Evolutionary conservation across 1,140 invertebrate species (phyloP).

Genomic region (Lordiphosa stackelbergi): DNA sequence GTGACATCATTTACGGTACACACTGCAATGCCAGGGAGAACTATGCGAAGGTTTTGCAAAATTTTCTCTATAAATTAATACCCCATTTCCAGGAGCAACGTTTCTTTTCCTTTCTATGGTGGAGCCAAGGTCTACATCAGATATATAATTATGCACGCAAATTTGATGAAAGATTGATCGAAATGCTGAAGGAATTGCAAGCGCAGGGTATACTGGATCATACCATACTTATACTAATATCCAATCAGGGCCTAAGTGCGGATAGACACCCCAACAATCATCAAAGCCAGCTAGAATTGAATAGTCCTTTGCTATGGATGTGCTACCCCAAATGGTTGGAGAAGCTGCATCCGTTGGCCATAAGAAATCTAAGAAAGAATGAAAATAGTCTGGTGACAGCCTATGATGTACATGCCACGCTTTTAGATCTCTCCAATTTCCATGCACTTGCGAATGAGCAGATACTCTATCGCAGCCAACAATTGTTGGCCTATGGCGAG

Average conservation of each 20-base stretch:
- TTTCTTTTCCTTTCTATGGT: constrained; percentile 87
- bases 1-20: constrained; percentile 27
- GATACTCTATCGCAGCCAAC: constrained; percentile 7
- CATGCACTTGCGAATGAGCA: constrained; percentile 5
- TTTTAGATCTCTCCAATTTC: constrained; percentile 22
- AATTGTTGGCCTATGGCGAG: not conserved
- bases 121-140: constrained; percentile 85
- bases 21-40: constrained; percentile 79
- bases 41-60: constrained; percentile 78
- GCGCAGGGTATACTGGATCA: constrained; percentile 80
- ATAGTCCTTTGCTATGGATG: constrained; percentile 88
- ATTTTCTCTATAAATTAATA: constrained; percentile 78
- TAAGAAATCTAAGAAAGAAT: constrained; percentile 84
- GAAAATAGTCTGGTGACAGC: constrained; percentile 85
- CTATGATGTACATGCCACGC: constrained; percentile 86
- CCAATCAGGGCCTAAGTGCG: constrained; percentile 93
- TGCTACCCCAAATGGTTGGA: constrained; percentile 85
- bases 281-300: constrained; percentile 88
- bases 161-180: constrained; percentile 80
- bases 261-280: constrained; percentile 78
- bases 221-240: constrained; percentile 86
- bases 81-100: constrained; percentile 67
- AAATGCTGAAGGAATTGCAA: constrained; percentile 80
- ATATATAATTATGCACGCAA: constrained; percentile 82
- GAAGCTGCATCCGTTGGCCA: constrained; percentile 80